phyloP scores from a whole-genome alignment of 2,113 vertebrate species.

The Micromys minutus region DNA sequence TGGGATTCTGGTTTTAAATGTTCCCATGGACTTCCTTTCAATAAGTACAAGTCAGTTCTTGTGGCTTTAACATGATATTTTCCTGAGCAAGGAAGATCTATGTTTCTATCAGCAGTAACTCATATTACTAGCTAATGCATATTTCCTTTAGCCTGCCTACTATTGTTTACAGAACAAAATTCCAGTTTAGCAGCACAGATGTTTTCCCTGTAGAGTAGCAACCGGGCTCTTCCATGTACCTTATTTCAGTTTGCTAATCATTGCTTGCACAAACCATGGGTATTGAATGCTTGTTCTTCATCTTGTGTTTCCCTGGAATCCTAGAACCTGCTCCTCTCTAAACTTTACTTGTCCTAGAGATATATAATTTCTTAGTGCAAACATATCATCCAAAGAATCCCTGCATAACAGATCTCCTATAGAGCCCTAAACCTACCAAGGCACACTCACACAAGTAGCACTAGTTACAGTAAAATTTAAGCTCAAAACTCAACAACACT shows the following conservation, averaged over 20 bases:
- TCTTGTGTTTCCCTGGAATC: neutral
- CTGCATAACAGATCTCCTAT: neutral
- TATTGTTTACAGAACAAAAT: neutral
- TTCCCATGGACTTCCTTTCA: neutral
- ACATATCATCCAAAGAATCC: rapidly evolving
- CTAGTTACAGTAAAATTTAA: neutral
- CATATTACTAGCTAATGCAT: neutral
- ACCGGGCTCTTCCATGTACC: neutral
- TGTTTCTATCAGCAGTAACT: neutral
- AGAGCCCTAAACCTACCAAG: neutral
- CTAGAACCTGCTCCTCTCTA: neutral
- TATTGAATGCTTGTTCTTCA: neutral
- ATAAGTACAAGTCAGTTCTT: neutral
- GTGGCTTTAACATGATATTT: neutral
- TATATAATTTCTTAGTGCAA: neutral
- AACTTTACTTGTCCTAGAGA: neutral
- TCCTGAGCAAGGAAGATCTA: neutral
- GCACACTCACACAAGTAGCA: neutral
- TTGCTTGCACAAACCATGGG: neutral
- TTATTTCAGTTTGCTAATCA: neutral
- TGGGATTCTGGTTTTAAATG: neutral
- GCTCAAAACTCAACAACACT: neutral
- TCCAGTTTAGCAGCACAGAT: neutral
- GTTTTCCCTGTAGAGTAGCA: neutral
- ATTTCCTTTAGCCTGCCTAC: neutral